These are phyloP conservation scores for Pluvialis apricaria DNA, from an alignment of 2,113 vertebrate species.

Conservation along the genomic window DNA sequence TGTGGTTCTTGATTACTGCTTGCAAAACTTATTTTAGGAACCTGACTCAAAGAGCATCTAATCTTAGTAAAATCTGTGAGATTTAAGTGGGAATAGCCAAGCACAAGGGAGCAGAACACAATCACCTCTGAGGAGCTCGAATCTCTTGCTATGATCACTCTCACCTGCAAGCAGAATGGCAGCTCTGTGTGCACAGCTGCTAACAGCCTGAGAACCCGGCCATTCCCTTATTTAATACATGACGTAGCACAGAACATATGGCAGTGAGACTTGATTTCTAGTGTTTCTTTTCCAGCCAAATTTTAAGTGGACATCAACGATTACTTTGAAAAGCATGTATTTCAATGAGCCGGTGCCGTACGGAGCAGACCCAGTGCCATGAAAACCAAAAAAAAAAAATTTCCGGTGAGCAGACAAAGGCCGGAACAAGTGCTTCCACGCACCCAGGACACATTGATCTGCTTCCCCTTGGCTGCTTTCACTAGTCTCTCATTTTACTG, in stretches of 20 bases:
- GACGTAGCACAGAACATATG: background rate
- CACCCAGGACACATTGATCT: background rate
- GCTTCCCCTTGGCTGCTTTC: background rate
- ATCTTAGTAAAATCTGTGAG: background rate
- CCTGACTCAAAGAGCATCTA: background rate
- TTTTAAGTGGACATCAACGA: background rate
- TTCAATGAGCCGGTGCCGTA: background rate
- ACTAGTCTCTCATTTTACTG: background rate
- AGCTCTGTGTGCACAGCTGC: background rate
- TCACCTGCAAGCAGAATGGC: background rate
- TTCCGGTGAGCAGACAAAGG: background rate
- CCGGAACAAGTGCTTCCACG: background rate
- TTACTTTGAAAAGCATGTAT: background rate
- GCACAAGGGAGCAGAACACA: background rate
- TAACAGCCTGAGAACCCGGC: background rate
- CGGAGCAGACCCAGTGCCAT: background rate
- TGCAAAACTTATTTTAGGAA: background rate
- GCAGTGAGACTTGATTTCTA: background rate
- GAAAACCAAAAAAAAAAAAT: background rate
- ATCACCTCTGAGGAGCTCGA: background rate
- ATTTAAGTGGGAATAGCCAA: background rate
- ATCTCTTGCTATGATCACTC: fast-evolving
- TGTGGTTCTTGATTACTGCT: background rate
- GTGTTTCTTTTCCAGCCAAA: background rate
- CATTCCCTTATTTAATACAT: background rate